Conservation (phyloP, 2,888 invertebrate species). For the Lapara coniferarum region DNA sequence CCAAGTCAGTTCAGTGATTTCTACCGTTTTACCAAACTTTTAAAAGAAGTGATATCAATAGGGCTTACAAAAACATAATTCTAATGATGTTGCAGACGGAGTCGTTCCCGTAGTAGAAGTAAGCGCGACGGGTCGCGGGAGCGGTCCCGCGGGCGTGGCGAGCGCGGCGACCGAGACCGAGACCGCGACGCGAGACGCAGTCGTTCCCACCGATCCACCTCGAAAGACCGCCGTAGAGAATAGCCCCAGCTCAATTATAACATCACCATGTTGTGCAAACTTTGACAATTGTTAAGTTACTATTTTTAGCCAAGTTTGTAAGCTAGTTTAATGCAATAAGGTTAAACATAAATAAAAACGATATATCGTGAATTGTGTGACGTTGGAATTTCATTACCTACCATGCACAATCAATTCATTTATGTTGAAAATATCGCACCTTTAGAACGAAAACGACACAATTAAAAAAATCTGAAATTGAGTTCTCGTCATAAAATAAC, state of each 20-base stretch:
- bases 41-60: too few species aligned
- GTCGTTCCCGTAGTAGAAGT: constrained; percentile 67
- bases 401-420: constrained; percentile 8
- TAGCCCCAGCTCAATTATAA: constrained; percentile 39
- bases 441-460: too few species aligned
- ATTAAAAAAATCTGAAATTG: too few species aligned
- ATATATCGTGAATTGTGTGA: constrained; percentile 7
- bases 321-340: constrained; percentile 15
- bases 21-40: too few species aligned
- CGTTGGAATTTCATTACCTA: constrained; percentile 6
- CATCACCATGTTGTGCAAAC: constrained; percentile 11
- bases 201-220: constrained; percentile 69
- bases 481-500: too few species aligned
- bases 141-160: constrained; percentile 57
- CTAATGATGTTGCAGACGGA: constrained; percentile 46
- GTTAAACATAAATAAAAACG: background rate
- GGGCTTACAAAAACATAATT: too few species aligned
- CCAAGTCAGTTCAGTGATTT: too few species aligned
- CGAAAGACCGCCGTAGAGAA: constrained; percentile 70
- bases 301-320: background rate
- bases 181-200: constrained; percentile 65
- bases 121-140: constrained; percentile 63
- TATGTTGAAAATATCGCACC: too few species aligned
- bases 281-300: constrained; percentile 4
- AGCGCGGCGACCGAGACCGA: constrained; percentile 48